Evolutionary conservation across 2,888 invertebrate genomes (phyloP).

Genomic region (Itoplectis maculator): DNA sequence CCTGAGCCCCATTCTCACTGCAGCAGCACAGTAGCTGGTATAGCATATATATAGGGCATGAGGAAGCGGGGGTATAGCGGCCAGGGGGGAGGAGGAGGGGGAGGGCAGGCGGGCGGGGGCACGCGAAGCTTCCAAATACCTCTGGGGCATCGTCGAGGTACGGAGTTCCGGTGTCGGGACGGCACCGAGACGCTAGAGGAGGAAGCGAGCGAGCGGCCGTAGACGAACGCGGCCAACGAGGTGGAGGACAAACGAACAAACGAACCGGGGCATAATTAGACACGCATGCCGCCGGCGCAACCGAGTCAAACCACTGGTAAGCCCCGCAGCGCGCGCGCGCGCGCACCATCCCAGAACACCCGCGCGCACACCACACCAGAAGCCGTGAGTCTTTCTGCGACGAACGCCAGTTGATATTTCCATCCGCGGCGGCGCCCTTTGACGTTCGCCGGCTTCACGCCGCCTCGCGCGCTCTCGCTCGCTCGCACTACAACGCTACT

Average conservation of each 20-base stretch:
- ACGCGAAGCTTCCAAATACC: slow-evolving; percentile 61
- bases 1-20: slow-evolving; percentile 19
- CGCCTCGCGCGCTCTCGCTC: slow-evolving; percentile 38
- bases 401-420: slow-evolving; percentile 57
- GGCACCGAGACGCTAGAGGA: slow-evolving; percentile 29
- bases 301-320: slow-evolving; percentile 71
- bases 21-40: slow-evolving; percentile 26
- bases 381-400: slow-evolving; percentile 43
- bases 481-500: slow-evolving; percentile 16
- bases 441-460: slow-evolving; percentile 31
- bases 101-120: slow-evolving; percentile 39
- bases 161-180: slow-evolving; percentile 61
- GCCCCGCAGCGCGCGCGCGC: slow-evolving; percentile 48
- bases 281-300: slow-evolving; percentile 73
- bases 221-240: slow-evolving; percentile 68
- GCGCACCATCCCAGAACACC: no score
- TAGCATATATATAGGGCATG: no score
- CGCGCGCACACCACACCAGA: no score
- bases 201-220: slow-evolving; percentile 25
- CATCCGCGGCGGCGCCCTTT: slow-evolving; percentile 55
- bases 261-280: slow-evolving; percentile 78
- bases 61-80: no score
- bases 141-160: slow-evolving; percentile 55
- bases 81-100: neutral
- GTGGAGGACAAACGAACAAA: slow-evolving; percentile 76